Evolutionary conservation across 1,140 invertebrate species (phyloP).

Genomic region (Oncopodura yosiiana): DNA sequence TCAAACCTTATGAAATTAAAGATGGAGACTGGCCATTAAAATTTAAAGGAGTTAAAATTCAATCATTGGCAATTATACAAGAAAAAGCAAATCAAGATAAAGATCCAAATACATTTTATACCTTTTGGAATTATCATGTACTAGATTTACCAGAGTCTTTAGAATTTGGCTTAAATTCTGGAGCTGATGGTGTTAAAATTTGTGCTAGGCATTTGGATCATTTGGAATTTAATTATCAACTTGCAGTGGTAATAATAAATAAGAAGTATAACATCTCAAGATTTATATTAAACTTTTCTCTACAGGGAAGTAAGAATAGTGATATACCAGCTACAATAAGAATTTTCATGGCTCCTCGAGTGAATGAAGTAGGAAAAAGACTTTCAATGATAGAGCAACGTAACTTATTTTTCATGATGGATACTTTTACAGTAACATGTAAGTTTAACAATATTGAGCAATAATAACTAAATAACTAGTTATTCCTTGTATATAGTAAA

Average conservation of each 20-base stretch:
- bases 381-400: constrained; percentile 6
- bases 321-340: background rate
- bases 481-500: background rate
- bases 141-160: background rate
- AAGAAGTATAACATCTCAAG: too few species aligned
- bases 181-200: background rate
- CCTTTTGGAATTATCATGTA: background rate
- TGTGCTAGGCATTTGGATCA: constrained; percentile 16
- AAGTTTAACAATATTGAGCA: background rate
- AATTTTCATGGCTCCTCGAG: constrained; percentile 7
- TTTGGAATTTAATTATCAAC: background rate
- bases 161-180: background rate
- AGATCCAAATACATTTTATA: background rate
- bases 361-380: background rate
- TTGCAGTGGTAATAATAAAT: too few species aligned
- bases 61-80: background rate
- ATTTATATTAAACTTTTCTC: too few species aligned
- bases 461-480: background rate
- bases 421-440: background rate
- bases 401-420: background rate
- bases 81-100: background rate
- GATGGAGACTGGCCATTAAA: constrained; percentile 1
- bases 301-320: too few species aligned
- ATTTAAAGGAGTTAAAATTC: background rate
- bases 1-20: too few species aligned